Evolutionary conservation across 2,888 invertebrate genomes (phyloP).

Genomic region (Clivina fossor): DNA sequence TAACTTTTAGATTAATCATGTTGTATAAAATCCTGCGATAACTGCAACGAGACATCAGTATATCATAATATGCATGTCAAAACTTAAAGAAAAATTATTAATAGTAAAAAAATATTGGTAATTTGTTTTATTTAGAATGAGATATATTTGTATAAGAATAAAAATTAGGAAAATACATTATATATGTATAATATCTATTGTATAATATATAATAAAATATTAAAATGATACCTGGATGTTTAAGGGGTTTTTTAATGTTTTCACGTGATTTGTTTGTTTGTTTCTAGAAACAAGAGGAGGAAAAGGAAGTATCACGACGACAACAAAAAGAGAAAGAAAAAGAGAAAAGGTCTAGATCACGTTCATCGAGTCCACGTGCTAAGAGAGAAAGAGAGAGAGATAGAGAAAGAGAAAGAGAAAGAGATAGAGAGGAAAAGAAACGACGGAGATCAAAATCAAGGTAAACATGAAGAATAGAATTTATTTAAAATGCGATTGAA

Average conservation of each 20-base stretch:
- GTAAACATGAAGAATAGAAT: conserved; percentile 44
- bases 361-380: conserved; percentile 50
- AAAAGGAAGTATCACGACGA: conserved; percentile 66
- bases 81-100: conserved; percentile 9
- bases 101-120: neutral
- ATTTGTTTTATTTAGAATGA: too few species aligned
- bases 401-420: conserved; percentile 47
- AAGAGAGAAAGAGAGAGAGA: conserved; percentile 44
- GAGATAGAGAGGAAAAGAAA: conserved; percentile 49
- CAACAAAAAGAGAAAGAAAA: conserved; percentile 68
- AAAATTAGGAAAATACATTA: neutral
- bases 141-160: neutral
- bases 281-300: conserved; percentile 75
- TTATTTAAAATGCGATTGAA: too few species aligned
- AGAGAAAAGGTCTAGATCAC: conserved; percentile 45
- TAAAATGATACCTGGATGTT: neutral
- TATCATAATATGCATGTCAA: conserved; percentile 21
- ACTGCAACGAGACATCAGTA: conserved; percentile 23
- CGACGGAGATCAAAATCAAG: conserved; percentile 56
- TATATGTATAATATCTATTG: neutral
- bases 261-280: conserved; percentile 47
- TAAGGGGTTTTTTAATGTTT: conserved; percentile 10
- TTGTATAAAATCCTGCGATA: too few species aligned
- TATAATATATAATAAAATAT: neutral
- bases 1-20: too few species aligned